phyloP scores from a whole-genome alignment of 1,140 invertebrate genomes.

The Zaprionus ornatus region DNA sequence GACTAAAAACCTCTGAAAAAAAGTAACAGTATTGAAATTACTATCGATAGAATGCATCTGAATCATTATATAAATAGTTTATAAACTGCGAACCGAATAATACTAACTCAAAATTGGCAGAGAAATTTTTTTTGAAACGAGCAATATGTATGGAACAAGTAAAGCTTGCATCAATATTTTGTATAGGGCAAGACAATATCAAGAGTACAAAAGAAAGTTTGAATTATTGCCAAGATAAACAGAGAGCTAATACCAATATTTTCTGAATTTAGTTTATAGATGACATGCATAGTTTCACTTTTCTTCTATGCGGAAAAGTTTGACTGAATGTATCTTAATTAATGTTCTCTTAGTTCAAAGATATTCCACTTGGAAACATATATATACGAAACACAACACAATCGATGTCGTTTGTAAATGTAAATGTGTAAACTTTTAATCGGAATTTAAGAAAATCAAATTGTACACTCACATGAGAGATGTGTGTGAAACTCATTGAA shows the following conservation, averaged over 20 bases:
- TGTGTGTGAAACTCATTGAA: neutral
- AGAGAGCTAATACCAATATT: slow-evolving; percentile 10
- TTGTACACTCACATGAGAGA: slow-evolving; percentile 10
- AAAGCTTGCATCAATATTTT: neutral
- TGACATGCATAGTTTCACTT: slow-evolving; percentile 8
- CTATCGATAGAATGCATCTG: neutral
- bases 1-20: neutral
- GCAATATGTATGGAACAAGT: neutral
- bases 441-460: slow-evolving; percentile 35
- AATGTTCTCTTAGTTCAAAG: neutral
- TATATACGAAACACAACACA: neutral
- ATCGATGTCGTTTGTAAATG: slow-evolving; percentile 4
- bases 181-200: slow-evolving; percentile 19
- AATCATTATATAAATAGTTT: neutral
- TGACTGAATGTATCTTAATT: neutral
- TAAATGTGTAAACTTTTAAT: slow-evolving; percentile 19
- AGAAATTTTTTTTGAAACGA: neutral
- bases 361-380: slow-evolving; percentile 9
- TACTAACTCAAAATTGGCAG: neutral
- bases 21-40: slow-evolving; percentile 3
- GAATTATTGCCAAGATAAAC: slow-evolving; percentile 21
- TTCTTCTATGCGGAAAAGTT: slow-evolving; percentile 4
- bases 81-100: neutral
- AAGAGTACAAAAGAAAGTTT: slow-evolving; percentile 41
- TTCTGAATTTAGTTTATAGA: slow-evolving; percentile 12